A percentile compares a stretch with the other conserved stretches of the same genome.
Conservation (phyloP, 2,113 vertebrate genomes). For the Corythaixoides concolor region DNA sequence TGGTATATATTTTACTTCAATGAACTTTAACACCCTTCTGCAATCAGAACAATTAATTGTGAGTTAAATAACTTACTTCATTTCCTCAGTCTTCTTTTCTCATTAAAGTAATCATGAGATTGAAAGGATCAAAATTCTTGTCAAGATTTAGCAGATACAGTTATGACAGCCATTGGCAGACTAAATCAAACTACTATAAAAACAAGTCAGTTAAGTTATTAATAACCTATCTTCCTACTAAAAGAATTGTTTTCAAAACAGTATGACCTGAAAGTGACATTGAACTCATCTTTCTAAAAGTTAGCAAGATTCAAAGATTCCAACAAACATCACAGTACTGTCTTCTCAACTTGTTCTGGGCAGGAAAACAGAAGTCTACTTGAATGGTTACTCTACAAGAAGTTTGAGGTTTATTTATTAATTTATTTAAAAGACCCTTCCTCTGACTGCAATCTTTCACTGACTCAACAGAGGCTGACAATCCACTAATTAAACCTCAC, state of each 20-base stretch:
- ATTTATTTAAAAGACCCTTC: background rate
- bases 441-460: background rate
- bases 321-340: background rate
- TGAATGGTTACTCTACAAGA: background rate
- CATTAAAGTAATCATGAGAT: conserved; percentile 27
- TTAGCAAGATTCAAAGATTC: background rate
- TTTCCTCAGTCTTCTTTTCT: conserved; percentile 19
- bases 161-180: background rate
- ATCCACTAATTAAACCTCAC: background rate
- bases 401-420: background rate
- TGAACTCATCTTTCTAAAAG: background rate
- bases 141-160: background rate
- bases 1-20: background rate
- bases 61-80: conserved; percentile 33
- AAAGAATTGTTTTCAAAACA: background rate
- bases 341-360: background rate
- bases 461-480: background rate
- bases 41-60: conserved; percentile 47
- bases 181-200: conserved; percentile 4
- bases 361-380: background rate
- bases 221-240: background rate
- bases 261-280: background rate
- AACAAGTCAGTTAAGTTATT: background rate
- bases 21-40: conserved; percentile 48
- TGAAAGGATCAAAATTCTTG: conserved; percentile 16